Base-by-base conservation (phyloP, 2,888 invertebrate species). In the Mesoligia furuncula region DNA sequence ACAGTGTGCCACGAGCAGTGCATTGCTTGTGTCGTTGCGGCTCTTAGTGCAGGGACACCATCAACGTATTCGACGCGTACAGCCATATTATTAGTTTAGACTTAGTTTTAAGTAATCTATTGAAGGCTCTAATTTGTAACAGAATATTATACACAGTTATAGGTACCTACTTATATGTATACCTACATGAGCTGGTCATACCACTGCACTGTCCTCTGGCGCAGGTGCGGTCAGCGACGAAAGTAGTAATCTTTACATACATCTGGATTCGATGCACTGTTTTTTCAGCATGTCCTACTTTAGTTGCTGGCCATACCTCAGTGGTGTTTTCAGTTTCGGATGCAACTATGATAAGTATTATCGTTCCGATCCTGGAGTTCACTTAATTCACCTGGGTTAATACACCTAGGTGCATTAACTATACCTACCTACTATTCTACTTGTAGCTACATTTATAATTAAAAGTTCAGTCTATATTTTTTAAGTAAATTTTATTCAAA, bases 71-170 rank as follows among this genome's bases (percentile, higher is more conserved):
- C 36, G 67, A 75, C 62, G 62, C 62, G 48, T 48, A 64, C 69
- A 57, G 85, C 84, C 85, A 85, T 87, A 77, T 69, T 61, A 75
- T 75, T 83, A 83, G 77, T 71, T 71, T 71, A 75, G 57, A 74
- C 62, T 77, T 75, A 80, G 73, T 70, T 76, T 27, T 67, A 79
- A 51, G 83, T 51, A 51, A 62, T 79, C 1, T 15, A 20, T 75
- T 76, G 78, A 72, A 51, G 67, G 64, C 83, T 77, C 85, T 75
- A 70, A 79, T 77, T 78, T 84, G 51, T 83, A 74, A 79, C 62
- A 79, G 20, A 64, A 51, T 65, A 59, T 31, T 68, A 72, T 42
- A 62, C 54, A 54, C 24, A 57, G 9, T 62, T 59, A 57, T 36
- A 57, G 42, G 48, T 5, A 6, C 36, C 4, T 36, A 36, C 5